Evolutionary conservation across 2,113 vertebrate genomes (phyloP).

Genomic region (Serinus canaria): DNA sequence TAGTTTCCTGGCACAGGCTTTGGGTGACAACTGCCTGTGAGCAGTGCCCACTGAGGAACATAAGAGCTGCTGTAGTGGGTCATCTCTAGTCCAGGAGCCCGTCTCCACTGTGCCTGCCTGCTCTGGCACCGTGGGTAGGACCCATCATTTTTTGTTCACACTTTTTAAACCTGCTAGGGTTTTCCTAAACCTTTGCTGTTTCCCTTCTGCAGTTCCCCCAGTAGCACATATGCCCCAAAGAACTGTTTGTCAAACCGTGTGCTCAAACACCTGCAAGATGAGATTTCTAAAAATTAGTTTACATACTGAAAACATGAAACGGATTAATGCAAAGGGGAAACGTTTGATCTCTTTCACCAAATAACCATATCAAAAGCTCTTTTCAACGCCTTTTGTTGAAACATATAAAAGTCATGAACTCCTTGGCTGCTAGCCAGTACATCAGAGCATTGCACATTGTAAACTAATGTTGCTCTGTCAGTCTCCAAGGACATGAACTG

Average conservation of each 20-base stretch:
- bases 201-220: not conserved
- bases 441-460: not conserved
- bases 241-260: not conserved
- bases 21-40: rapidly evolving
- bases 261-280: conserved; percentile 47
- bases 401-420: conserved; percentile 57
- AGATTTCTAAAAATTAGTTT: not conserved
- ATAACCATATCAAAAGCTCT: conserved; percentile 66
- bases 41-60: rapidly evolving
- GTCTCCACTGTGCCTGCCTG: not conserved
- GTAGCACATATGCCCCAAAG: not conserved
- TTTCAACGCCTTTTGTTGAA: conserved; percentile 44
- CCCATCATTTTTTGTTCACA: rapidly evolving
- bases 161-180: not conserved
- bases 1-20: not conserved
- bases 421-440: not conserved
- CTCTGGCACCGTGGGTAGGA: rapidly evolving
- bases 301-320: conserved; percentile 42
- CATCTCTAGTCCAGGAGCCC: not conserved
- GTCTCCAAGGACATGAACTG: not conserved
- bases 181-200: not conserved
- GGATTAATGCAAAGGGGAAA: conserved; percentile 41
- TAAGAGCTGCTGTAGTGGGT: not conserved
- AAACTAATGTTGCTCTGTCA: not conserved
- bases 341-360: conserved; percentile 56